Base-by-base conservation (phyloP, 2,113 vertebrate genomes). In the Quiscalus mexicanus region DNA sequence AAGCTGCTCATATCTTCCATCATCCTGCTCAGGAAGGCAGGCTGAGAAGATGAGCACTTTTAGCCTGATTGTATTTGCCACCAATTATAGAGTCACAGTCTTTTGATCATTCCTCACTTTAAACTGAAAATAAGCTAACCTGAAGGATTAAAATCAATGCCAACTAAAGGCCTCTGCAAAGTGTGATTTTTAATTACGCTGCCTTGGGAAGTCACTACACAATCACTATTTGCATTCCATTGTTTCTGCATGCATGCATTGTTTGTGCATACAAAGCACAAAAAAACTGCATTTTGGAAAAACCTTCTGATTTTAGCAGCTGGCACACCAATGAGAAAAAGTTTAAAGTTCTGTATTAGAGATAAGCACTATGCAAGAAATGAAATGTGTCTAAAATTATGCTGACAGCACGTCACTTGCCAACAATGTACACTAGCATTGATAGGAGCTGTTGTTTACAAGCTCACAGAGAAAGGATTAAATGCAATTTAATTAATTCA, bases 401-500 rank as follows among this genome's bases (percentile, higher is more conserved):
- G 87, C 84, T 94, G 91, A 94, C 93, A 80, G 58, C 45, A 58
- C 45, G 42, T 67, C 90, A 90, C 78, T 88, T 90, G 59, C 63
- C 71, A 91, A 21, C 31, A 44, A 76, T 9, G 33, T 41, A 82
- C 23, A 12, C 15, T 11, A 73, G 70, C 6, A 33, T 59, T 84
- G 82, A 85, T 50, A 82, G 6, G 37, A 1, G 0, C 47, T 68
- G 15, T 21, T 91, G 79, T 94, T 96, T 94, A 93, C 59, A 88
- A 77, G 68, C 55, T 86, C 63, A 60, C 19, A 65, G 65, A 91
- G 60, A 70, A 91, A 59, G 13, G 47, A 90, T 93, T 95, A 90
- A 94, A 94, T 74, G 33, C 49, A 69, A 88, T 70, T 77, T 74
- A 94, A 91, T 91, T 88, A 47, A 91, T 88, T 91, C 82, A 83